Evolutionary conservation across 2,888 invertebrate genomes (phyloP).

Genomic region (Allophyes oxyacanthae): DNA sequence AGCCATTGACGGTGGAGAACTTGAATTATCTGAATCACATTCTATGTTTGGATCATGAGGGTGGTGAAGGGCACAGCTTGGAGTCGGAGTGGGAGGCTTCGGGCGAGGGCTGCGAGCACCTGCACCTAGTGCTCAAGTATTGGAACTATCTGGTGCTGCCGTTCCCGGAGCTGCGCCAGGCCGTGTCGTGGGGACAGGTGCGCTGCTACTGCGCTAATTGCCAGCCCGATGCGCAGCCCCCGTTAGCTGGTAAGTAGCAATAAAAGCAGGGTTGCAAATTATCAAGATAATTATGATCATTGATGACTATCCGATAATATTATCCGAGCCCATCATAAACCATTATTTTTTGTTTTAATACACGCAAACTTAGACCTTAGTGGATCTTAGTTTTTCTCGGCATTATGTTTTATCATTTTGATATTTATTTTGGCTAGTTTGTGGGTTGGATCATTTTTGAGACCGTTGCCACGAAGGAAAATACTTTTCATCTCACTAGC

Average conservation of each 20-base stretch:
- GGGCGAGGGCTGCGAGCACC: slow-evolving; percentile 77
- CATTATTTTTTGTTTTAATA: too few relatives aligned
- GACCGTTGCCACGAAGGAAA: too few relatives aligned
- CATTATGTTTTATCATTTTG: too few relatives aligned
- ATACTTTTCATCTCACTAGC: too few relatives aligned
- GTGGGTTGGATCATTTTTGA: too few relatives aligned
- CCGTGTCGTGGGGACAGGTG: slow-evolving; percentile 79
- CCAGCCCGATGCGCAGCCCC: slow-evolving; percentile 69
- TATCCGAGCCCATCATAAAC: too few relatives aligned
- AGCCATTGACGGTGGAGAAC: slow-evolving; percentile 72
- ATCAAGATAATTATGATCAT: too few relatives aligned
- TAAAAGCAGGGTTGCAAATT: background rate
- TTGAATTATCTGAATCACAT: slow-evolving; percentile 76
- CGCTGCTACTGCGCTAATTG: slow-evolving; percentile 78
- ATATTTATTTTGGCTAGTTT: too few relatives aligned
- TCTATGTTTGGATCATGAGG: slow-evolving; percentile 71
- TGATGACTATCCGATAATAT: too few relatives aligned
- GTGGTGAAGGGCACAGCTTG: slow-evolving; percentile 66
- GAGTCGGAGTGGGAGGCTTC: slow-evolving; percentile 77
- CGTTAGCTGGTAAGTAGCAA: slow-evolving; percentile 68
- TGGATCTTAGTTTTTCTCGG: too few relatives aligned
- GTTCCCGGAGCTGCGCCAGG: slow-evolving; percentile 76
- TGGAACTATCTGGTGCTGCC: slow-evolving; percentile 78
- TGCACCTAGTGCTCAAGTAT: slow-evolving; percentile 79
- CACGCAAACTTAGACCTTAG: too few relatives aligned